Evolutionary conservation across 2,888 invertebrate genomes (phyloP).

Genomic region (Trypoxylon attenuatum): DNA sequence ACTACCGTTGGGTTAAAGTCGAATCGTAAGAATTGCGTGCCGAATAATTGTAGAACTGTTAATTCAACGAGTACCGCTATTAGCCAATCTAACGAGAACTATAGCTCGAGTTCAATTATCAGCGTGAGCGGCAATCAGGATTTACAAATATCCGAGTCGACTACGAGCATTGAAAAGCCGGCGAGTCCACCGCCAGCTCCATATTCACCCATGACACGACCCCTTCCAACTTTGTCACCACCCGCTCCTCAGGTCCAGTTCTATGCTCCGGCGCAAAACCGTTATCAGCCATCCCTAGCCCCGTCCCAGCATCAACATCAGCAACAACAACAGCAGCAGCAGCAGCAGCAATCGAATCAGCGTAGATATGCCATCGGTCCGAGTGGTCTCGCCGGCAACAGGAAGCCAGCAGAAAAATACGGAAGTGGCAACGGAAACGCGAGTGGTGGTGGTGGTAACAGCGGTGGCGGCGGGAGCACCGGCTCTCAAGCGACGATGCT

Average conservation of each 20-base stretch:
- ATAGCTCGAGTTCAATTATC: constrained; percentile 4
- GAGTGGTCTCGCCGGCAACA: constrained; percentile 30
- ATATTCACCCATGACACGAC: constrained; percentile 65
- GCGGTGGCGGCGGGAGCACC: constrained; percentile 7
- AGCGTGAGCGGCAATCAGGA: constrained; percentile 27
- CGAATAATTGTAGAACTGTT: constrained; percentile 31
- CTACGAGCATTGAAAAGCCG: no score
- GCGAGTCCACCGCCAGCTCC: constrained; percentile 66
- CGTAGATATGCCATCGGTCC: constrained; percentile 55
- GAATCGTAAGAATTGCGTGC: constrained; percentile 41
- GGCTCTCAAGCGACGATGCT: constrained; percentile 53
- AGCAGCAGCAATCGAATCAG: constrained; percentile 52
- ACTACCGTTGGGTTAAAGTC: constrained; percentile 16
- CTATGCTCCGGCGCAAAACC: constrained; percentile 60
- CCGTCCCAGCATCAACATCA: constrained; percentile 49
- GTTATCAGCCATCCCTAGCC: constrained; percentile 58
- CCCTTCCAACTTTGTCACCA: constrained; percentile 68
- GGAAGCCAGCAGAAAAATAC: constrained; percentile 57
- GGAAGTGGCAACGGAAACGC: constrained; percentile 20
- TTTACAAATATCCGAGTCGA: no score
- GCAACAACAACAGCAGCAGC: constrained; percentile 42
- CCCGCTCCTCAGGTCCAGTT: constrained; percentile 70
- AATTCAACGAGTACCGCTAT: constrained; percentile 1
- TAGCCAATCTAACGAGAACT: constrained; percentile 26
- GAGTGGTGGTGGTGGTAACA: constrained; percentile 2